phyloP scores from a whole-genome alignment of 2,113 vertebrate genomes.

The Salvator merianae region DNA sequence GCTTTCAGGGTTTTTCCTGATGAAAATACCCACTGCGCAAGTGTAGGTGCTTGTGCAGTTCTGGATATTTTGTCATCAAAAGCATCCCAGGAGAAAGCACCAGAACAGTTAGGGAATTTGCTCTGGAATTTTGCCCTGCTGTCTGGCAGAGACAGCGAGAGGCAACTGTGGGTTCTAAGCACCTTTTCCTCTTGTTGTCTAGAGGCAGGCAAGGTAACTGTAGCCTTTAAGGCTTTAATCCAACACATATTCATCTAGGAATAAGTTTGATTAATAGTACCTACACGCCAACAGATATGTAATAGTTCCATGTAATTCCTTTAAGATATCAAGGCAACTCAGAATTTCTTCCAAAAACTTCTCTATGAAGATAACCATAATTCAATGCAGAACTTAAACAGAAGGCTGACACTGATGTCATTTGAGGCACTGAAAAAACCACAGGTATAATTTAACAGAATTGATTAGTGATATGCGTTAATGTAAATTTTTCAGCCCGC shows the following conservation, averaged over 20 bases:
- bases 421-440: slow-evolving; percentile 54
- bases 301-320: neutral
- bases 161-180: too few relatives aligned
- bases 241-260: neutral
- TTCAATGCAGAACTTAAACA: slow-evolving; percentile 19
- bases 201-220: too few relatives aligned
- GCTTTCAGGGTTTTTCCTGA: too few relatives aligned
- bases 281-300: neutral
- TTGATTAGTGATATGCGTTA: neutral
- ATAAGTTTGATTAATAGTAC: neutral
- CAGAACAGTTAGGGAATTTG: too few relatives aligned
- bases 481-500: too few relatives aligned
- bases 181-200: too few relatives aligned
- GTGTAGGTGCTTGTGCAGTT: too few relatives aligned
- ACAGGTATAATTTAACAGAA: neutral
- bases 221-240: neutral
- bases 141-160: too few relatives aligned
- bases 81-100: too few relatives aligned
- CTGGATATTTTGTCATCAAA: too few relatives aligned
- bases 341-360: slow-evolving; percentile 23
- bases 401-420: accelerated
- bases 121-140: too few relatives aligned
- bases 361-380: neutral
- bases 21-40: too few relatives aligned
- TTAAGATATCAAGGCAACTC: slow-evolving; percentile 7